Conservation (phyloP, 2,888 invertebrate species). For the Torymus texanus region DNA sequence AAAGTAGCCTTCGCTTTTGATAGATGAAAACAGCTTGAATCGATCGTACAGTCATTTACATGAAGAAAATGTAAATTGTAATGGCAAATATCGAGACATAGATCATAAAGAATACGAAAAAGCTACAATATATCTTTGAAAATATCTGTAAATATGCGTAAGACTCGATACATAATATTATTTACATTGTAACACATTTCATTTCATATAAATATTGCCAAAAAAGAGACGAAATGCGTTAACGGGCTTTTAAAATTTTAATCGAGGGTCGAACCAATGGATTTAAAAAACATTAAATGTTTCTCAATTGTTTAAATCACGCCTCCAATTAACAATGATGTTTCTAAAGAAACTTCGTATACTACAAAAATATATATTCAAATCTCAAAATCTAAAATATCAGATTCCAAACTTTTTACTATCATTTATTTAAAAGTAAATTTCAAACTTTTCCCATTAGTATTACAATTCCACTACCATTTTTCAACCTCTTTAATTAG, state of each 20-base stretch:
- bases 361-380: slow-evolving; percentile 50
- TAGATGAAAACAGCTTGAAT: slow-evolving; percentile 26
- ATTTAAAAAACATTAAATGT: not conserved
- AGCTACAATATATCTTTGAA: slow-evolving; percentile 30
- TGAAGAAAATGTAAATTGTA: slow-evolving; percentile 40
- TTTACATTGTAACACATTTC: slow-evolving; percentile 49
- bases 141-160: slow-evolving; percentile 39
- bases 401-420: not conserved
- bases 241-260: slow-evolving; percentile 7
- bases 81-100: slow-evolving; percentile 49
- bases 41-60: slow-evolving; percentile 48
- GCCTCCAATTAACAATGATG: slow-evolving; percentile 3
- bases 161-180: slow-evolving; percentile 40
- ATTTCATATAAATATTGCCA: slow-evolving; percentile 5
- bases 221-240: not conserved
- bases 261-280: not conserved
- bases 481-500: slow-evolving; percentile 25
- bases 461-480: not conserved
- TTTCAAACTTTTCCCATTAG: slow-evolving; percentile 21
- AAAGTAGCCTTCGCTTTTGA: slow-evolving; percentile 30
- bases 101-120: slow-evolving; percentile 47
- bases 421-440: slow-evolving; percentile 12
- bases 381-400: slow-evolving; percentile 19
- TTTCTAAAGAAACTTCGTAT: slow-evolving; percentile 25
- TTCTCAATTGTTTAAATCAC: slow-evolving; percentile 32